Base-by-base conservation (phyloP, 2,888 invertebrate species). In the Tenthredo livida region DNA sequence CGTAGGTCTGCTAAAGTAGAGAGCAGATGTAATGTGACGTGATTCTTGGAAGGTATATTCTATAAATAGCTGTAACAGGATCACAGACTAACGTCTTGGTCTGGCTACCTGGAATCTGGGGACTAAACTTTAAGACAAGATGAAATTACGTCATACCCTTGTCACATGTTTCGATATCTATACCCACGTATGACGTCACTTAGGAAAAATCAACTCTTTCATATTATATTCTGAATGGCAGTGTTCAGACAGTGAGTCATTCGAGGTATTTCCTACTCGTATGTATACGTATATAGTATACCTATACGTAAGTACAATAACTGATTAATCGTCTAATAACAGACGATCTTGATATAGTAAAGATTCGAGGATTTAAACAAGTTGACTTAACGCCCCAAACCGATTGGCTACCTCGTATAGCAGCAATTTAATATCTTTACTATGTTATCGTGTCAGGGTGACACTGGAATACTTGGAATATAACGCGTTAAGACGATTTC, bases 1-100 rank as follows among this genome's bases (percentile, higher is more conserved):
- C 25, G 25, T 67, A 43, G 43, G 40, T 73, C 40, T 43, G 43
- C 40, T 80, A 37, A 80, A 61, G 21, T 21, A 61, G 29, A 21
- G 58, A 58, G 67, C 21, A 67, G 83, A 80, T 80, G 67, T 67
- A 67, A 83, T n/a, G 70, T 83, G 83, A 50, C 70, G 29, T 83
- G 67, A 43, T 83, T 83, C 83, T 33, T n/a, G 47, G 83, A 83
- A 83, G 82, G 82, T 61, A 50, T 61, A 61, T 83, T 67, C 83
- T 83, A 83, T 83, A 83, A 83, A 83, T 83, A 83, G 67, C 43
- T 54, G 61, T 70, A 70, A 83, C 83, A 83, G 83, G 83, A 83
- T 83, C 83, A 70, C 40, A 82, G 37, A 40, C 61, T n/a, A 33
- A 61, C 83, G 17, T 83, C 33, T 29, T 67, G 17, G 67, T 67